Evolutionary conservation across 2,113 vertebrate species (phyloP).

Genomic region (Sclerurus mexicanus): DNA sequence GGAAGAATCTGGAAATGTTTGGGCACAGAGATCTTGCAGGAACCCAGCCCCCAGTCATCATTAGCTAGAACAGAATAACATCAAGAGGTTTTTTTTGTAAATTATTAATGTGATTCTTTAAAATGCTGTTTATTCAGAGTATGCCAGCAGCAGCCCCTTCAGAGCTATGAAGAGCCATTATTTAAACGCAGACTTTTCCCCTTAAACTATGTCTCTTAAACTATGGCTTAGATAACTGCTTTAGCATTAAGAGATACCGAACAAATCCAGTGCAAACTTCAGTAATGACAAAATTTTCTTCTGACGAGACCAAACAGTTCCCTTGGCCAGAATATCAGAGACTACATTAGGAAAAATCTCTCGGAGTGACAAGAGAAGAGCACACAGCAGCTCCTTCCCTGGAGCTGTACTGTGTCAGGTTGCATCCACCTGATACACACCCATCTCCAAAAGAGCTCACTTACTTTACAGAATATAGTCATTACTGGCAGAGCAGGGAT

Average conservation of each 20-base stretch:
- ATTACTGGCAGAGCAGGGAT: neutral
- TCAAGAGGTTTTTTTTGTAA: neutral
- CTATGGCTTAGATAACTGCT: neutral
- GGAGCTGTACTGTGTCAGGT: neutral
- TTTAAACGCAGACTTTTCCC: neutral
- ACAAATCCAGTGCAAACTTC: neutral
- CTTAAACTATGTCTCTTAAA: neutral
- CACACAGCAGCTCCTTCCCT: neutral
- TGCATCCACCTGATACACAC: neutral
- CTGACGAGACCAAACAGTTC: neutral
- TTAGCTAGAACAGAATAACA: neutral
- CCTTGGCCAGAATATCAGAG: neutral
- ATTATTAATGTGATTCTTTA: neutral
- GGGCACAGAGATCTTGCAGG: neutral
- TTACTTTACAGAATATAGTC: neutral
- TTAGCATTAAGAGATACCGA: neutral
- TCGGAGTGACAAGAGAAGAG: neutral
- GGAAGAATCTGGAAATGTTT: neutral
- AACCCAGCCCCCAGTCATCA: neutral
- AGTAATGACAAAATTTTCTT: neutral
- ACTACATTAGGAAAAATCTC: neutral
- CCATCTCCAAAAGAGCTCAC: accelerated
- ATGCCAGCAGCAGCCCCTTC: neutral
- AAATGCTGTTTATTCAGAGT: neutral
- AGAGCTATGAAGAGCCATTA: neutral